These are phyloP conservation scores for Lutraria lutraria DNA, from an alignment of 2,888 invertebrate species.

Conservation along the genomic window DNA sequence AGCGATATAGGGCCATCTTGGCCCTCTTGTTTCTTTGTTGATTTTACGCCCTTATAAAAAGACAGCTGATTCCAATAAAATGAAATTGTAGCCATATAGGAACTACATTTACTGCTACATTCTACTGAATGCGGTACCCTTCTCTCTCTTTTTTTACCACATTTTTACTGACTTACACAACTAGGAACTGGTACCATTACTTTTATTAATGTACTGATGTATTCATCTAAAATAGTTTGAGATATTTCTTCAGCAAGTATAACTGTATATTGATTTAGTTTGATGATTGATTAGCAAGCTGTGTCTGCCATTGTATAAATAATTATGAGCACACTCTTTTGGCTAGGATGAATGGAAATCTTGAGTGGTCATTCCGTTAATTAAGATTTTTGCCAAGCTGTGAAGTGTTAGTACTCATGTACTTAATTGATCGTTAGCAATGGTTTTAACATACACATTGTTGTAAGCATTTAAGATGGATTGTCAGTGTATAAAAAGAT, in stretches of 20 bases:
- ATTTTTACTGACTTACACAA: too few relatives aligned
- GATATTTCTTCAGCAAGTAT: neutral
- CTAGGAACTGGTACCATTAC: neutral
- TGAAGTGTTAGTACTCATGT: neutral
- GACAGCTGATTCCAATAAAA: too few relatives aligned
- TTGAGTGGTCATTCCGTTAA: neutral
- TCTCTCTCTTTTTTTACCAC: too few relatives aligned
- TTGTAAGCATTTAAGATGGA: neutral
- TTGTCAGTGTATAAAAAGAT: neutral
- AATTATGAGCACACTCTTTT: constrained; percentile 6
- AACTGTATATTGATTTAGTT: neutral
- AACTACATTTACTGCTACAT: too few relatives aligned
- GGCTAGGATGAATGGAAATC: neutral
- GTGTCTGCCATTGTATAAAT: neutral
- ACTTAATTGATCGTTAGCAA: neutral
- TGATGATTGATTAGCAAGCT: constrained; percentile 12
- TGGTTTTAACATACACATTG: neutral
- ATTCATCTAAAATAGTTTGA: neutral
- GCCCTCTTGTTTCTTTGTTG: too few relatives aligned
- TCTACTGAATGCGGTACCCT: neutral
- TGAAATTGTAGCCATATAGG: too few relatives aligned
- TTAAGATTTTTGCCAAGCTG: neutral
- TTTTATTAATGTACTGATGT: neutral
- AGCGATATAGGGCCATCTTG: too few relatives aligned
- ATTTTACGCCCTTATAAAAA: too few relatives aligned